Evolutionary conservation across 2,888 invertebrate genomes (phyloP), one percentile per base, ranked within the genome.

Genomic region (Dryococelus australis): DNA sequence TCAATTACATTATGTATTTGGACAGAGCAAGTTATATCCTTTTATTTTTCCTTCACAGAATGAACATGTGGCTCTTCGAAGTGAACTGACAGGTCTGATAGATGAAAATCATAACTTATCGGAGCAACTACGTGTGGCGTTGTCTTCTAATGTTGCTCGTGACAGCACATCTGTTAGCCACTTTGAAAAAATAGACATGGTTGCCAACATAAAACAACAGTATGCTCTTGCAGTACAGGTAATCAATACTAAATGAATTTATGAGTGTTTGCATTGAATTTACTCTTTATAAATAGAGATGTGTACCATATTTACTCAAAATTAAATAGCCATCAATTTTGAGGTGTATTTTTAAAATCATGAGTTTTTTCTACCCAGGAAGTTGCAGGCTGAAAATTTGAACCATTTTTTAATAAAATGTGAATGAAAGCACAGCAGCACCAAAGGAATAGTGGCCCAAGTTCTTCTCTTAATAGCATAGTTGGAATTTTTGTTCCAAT

Each of bases 161-260:
- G 87, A 87, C 35, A 16, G n/a, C 20, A n/a, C 47, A 12, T 0
- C 81, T 20, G 87, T 86, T 13, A n/a, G n/a, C 28, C 84, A 86
- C 84, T 35, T 47, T 35, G 88, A 88, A 35, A 83, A 85, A 79
- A 13, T 80, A 20, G 88, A 88, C 80, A 88, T 88, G 88, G 86
- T 88, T 20, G 43, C 85, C 35, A 88, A 88, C 43, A 80, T 88
- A 16, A 87, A 87, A 35, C 85, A 86, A 43, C 88, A 88, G 43
- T 65, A 88, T 27, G 80, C 87, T 35, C 65, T 88, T n/a, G 83
- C 83, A 81, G 24, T 53, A 47, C 87, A 88, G 86, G 88, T 88
- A 85, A 47, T 16, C 27, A 26, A 53, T 24, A 28, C 28, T 51
- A 53, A 27, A 10, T 28, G 27, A 28, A 5, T 43, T 87, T 85